Evolutionary conservation across 1,140 invertebrate species (phyloP).

Genomic region (Brachionus asplanchnoidis): DNA sequence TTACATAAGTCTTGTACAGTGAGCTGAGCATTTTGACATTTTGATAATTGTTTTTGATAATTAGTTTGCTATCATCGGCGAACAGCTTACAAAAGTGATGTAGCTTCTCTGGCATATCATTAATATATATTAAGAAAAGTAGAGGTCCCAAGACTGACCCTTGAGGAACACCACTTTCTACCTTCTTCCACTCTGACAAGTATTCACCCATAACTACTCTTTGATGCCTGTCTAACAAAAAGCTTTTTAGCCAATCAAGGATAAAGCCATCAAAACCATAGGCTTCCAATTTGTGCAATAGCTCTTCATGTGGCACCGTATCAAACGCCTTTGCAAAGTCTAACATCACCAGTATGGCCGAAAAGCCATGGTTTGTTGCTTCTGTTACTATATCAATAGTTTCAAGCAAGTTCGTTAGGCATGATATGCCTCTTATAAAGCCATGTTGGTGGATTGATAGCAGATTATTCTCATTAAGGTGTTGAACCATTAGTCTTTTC

Average conservation of each 20-base stretch:
- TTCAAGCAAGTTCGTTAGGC: not conserved
- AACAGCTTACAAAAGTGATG: not conserved
- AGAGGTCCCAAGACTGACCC: not conserved
- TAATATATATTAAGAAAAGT: no score
- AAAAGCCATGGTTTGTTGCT: not conserved
- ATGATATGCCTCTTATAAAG: not conserved
- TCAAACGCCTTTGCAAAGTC: not conserved
- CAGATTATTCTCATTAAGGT: slow-evolving; percentile 2
- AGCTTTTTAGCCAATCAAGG: no score
- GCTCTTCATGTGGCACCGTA: no score
- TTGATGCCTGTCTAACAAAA: not conserved
- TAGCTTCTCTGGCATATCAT: not conserved
- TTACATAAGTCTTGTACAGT: no score
- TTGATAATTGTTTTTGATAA: not conserved
- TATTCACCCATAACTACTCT: not conserved
- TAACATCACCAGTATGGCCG: not conserved
- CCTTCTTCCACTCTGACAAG: not conserved
- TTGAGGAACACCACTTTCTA: not conserved
- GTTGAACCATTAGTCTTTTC: not conserved
- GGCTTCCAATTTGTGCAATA: not conserved
- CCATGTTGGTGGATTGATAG: not conserved
- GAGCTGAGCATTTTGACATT: no score
- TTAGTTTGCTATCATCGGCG: not conserved
- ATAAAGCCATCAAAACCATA: not conserved
- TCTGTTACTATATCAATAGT: not conserved